Evolutionary conservation across 2,797 vertebrate genomes (phyloP), one percentile per base, ranked within the genome.

Genomic region (Scomberomorus guttatus): DNA sequence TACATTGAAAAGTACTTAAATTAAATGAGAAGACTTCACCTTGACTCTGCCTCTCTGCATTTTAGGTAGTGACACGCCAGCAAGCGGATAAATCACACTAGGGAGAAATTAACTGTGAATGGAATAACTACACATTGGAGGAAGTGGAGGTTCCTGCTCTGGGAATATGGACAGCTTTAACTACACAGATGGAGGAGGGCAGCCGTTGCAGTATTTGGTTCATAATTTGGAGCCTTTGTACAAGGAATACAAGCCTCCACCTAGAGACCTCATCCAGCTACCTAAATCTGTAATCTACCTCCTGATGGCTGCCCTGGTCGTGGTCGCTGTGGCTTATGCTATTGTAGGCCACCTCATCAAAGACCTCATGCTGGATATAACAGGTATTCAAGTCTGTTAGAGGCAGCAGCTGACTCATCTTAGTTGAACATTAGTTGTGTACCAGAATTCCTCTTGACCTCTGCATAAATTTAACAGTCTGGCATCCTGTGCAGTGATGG

Each of bases 261-360:
- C 93, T 1, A 91, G 93, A 55, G 96, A 97, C 85, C 67, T 96
- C 50, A 93, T 97, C 79, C 96, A 95, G 74, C 80, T 96, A 0
- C 96, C 96, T 12, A 94, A 93, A 64, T 90, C 95, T 0, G 85
- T 95, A 3, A 73, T 97, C 29, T 97, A 96, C 85, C 94, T 97
- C 3, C 20, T 94, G 70, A 93, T 97, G 94, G 96, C 96, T 0
- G 91, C 83, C 0, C 51, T 96, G 83, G 94, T 96, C 0, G 93
- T 97, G 70, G 93, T 96, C 7, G 94, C 93, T 1, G 96, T 97
- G 52, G 95, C 96, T 6, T 97, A 97, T 1, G 96, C 96, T 44
- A 97, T 97, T 1, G 94, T 97, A 39, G 96, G 96, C 14, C 96
- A 97, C 82, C 94, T 97, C 75, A 96, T 97, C 69, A 96, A 96